Evolutionary conservation across 2,113 vertebrate genomes (phyloP), one percentile per base, ranked within the genome.

Genomic region (Alaudala cheleensis): DNA sequence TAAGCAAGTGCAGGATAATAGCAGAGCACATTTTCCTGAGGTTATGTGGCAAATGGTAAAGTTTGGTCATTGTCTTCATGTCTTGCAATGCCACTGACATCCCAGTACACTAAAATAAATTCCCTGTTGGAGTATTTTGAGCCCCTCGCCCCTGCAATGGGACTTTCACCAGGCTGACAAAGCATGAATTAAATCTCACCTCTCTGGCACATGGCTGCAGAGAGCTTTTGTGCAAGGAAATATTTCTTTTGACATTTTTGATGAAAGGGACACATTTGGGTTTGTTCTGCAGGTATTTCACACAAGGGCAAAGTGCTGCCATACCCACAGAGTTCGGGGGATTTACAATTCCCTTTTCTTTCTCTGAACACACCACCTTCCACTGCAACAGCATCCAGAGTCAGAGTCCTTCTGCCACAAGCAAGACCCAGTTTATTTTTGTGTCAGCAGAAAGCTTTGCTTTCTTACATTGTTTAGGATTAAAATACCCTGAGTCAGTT

Each of bases 91-190:
- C 60, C 60, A 71, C 56, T 34, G 65, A 49, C 44, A 54, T 23
- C 15, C 14, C 50, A 53, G 23, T 3, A 2, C 45, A 25, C 50
- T 10, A 5, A 87, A 93, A 88, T 57, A 77, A 86, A 79, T 29
- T 44, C 29, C 71, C 50, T 50, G 39, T 7, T 78, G 73, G 54
- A 80, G 56, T 22, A 74, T 57, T 86, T 86, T 37, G 69, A 70
- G 91, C 26, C 51, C n/a, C 70, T 66, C 66, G 4, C 39, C 49
- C 56, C 62, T 25, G 6, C 64, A 40, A n/a, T 11, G 73, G 65
- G 81, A 95, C 94, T 95, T 93, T 77, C 80, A 81, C 50, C 94
- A 45, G 60, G 69, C 72, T 96, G 94, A 81, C 90, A 91, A 83
- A 81, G 64, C 62, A 31, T 15, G 73, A 92, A 40, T 88, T 17